Conservation (phyloP, 2,888 invertebrate genomes). For the Auanema freiburgensis region DNA sequence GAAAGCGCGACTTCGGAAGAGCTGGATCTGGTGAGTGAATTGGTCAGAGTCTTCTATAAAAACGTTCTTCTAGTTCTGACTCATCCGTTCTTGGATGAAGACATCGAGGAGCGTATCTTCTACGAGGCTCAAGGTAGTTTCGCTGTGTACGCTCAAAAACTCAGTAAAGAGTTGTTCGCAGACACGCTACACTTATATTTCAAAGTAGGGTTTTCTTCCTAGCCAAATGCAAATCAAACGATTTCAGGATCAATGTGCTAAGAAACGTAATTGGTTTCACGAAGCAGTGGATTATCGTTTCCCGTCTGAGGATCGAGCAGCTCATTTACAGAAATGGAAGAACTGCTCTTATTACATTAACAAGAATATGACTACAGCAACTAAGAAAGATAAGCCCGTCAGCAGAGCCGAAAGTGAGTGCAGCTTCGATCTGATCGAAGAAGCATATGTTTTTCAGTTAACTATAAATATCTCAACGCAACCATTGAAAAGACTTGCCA, state of each 20-base stretch:
- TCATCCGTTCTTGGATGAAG: constrained; percentile 38
- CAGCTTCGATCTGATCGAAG: constrained; percentile 1
- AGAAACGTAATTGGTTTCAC: constrained; percentile 48
- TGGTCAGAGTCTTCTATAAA: too few species aligned
- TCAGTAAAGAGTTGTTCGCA: constrained; percentile 40
- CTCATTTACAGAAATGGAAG: constrained; percentile 47
- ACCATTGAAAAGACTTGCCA: constrained; percentile 36
- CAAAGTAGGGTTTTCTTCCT: constrained; percentile 26
- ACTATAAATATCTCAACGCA: constrained; percentile 32
- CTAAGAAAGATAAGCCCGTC: constrained; percentile 17
- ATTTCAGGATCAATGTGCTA: constrained; percentile 41
- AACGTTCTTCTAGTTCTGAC: constrained; percentile 18
- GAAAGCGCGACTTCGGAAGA: not conserved
- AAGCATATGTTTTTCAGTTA: constrained; percentile 17
- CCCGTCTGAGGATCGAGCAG: constrained; percentile 42
- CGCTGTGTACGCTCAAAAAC: constrained; percentile 43
- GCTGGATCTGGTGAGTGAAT: not conserved
- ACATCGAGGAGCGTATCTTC: constrained; percentile 39
- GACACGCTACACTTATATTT: constrained; percentile 46
- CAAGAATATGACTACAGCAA: constrained; percentile 38
- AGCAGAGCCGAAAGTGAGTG: not conserved
- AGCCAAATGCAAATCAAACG: not conserved
- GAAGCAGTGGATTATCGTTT: constrained; percentile 50
- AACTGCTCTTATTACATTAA: constrained; percentile 50
- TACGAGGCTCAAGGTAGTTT: constrained; percentile 27